Conservation (phyloP, 2,797 vertebrate species). For the Tympanoctomys barrerae region DNA sequence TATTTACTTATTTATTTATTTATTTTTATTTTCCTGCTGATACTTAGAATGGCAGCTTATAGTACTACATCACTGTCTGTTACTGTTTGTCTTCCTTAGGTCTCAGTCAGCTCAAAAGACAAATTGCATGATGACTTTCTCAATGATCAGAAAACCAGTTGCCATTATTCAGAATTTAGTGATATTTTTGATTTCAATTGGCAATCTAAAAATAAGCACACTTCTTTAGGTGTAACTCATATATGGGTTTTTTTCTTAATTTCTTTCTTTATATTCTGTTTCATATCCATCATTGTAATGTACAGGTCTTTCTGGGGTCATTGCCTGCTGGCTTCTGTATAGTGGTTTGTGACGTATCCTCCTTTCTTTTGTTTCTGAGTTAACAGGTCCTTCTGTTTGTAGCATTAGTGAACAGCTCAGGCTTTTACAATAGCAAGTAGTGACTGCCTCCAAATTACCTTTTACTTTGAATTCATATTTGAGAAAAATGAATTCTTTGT, state of each 20-base stretch:
- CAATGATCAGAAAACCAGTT: slow-evolving; percentile 38
- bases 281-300: slow-evolving; percentile 7
- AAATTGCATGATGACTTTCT: slow-evolving; percentile 54
- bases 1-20: neutral
- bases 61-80: slow-evolving; percentile 78
- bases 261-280: slow-evolving; percentile 19
- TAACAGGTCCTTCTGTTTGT: neutral
- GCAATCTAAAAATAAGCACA: slow-evolving; percentile 48
- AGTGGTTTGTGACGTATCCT: slow-evolving; percentile 6
- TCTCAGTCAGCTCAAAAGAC: slow-evolving; percentile 78
- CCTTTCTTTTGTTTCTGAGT: slow-evolving; percentile 31
- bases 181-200: slow-evolving; percentile 56
- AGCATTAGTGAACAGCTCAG: neutral
- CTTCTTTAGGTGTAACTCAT: neutral
- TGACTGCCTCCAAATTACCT: neutral
- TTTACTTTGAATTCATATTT: slow-evolving; percentile 1
- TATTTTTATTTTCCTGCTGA: slow-evolving; percentile 37
- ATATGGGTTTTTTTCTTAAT: slow-evolving; percentile 33
- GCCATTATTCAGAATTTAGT: slow-evolving; percentile 53
- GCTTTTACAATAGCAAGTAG: slow-evolving; percentile 24
- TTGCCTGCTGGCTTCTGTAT: neutral
- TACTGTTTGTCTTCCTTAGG: slow-evolving; percentile 84
- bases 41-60: slow-evolving; percentile 75
- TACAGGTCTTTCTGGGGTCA: neutral
- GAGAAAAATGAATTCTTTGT: slow-evolving; percentile 47